phyloP scores from a whole-genome alignment of 2,888 invertebrate species.

The Drosophila mimetica region DNA sequence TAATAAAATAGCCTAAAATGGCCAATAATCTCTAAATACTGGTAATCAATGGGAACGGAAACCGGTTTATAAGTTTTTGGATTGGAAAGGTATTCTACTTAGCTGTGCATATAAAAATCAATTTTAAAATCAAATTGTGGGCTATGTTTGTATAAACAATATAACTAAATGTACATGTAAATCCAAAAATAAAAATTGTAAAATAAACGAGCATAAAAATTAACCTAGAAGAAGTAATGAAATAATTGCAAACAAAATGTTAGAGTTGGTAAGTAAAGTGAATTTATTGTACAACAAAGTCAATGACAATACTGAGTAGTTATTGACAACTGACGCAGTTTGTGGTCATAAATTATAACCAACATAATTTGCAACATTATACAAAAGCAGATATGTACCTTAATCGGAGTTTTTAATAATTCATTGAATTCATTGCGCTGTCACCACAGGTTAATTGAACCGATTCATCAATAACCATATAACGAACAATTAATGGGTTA shows the following conservation, averaged over 20 bases:
- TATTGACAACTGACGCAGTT: background rate
- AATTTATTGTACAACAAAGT: no score
- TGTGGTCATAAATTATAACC: background rate
- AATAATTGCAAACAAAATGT: no score
- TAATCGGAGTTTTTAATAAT: background rate
- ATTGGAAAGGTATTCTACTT: background rate
- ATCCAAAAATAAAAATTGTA: conserved; percentile 1
- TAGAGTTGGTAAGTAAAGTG: no score
- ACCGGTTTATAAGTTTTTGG: background rate
- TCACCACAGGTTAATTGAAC: conserved; percentile 1
- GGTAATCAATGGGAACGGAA: background rate
- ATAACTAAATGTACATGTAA: background rate
- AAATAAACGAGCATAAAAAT: conserved; percentile 1
- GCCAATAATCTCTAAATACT: conserved; percentile 13
- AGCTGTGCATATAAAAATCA: background rate
- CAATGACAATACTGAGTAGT: no score
- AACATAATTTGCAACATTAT: background rate
- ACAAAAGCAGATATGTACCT: background rate
- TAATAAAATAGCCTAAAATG: conserved; percentile 30
- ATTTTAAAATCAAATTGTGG: background rate
- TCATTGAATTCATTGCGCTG: background rate
- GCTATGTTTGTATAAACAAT: no score
- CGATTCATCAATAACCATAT: background rate
- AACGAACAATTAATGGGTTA: background rate
- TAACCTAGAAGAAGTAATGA: no score